Base-by-base conservation (phyloP, 1,140 invertebrate species). In the Temnothorax curvispinosus region DNA sequence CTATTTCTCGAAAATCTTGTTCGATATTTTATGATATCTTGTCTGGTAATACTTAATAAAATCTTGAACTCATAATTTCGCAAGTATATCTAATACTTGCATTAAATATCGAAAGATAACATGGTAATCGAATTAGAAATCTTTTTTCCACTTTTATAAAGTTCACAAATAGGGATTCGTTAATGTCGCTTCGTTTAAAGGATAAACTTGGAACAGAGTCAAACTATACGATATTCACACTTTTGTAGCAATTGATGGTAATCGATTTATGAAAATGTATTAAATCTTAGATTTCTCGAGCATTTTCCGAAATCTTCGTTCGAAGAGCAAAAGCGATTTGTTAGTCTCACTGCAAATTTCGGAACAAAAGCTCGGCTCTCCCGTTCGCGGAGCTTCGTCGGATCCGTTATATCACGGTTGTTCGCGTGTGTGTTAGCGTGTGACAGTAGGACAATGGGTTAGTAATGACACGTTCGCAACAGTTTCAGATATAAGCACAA, bases 401-500 rank as follows among this genome's bases (percentile, higher is more conserved):
- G 9, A 62, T 84, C 69, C 54, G 69, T 84, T 84, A 84, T 74
- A 84, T 84, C 41, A 84, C 80, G 69, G 58, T 84, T 84, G 69
- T 74, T 67, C 56, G 18, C 69, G 80, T 60, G 32, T 84, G 47
- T 86, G 88, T 89, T 89, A 89, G 87, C 54, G 67, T 86, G 54
- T 69, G 62, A 86, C 82, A 89, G 78, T 56, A 89, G 85, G 67
- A 85, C 88, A 89, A 88, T 90, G 72, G 47, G 89, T 88, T 91
- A 91, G 89, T 91, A 88, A 81, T 86, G 72, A 90, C 76, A 86
- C 60, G 78, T 80, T 90, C 67, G 89, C 87, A 88, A 88, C 58
- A 90, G 89, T 90, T 76, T 84, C 69, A 87, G 80, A 84, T 60
- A 91, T 74, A 90, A 91, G 89, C 89, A 69, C 89, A 88, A 85